Percentiles rank a stretch among this genome's conserved stretches.
These are phyloP conservation scores for Pluvialis apricaria DNA, from an alignment of 2,113 vertebrate species.

Conservation along the genomic window DNA sequence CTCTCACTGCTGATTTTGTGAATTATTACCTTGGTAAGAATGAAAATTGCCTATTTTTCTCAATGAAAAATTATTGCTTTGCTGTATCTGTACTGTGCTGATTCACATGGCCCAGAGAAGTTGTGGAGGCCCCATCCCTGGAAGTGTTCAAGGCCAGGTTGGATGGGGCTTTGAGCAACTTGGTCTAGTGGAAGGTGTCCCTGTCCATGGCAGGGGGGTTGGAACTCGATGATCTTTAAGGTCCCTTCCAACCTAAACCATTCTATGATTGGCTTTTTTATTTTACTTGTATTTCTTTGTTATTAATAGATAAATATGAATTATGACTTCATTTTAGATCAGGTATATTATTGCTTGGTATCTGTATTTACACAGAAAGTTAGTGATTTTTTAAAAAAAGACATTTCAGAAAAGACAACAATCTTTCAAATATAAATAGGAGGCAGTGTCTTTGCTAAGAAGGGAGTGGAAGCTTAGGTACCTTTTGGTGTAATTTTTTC, in stretches of 20 bases:
- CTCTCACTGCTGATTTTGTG: constrained; percentile 96
- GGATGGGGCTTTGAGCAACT: background rate
- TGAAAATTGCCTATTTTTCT: background rate
- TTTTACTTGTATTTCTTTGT: background rate
- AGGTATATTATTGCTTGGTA: background rate
- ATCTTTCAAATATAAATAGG: background rate
- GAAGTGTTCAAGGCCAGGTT: background rate
- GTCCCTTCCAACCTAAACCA: background rate
- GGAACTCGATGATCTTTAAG: background rate
- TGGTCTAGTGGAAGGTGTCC: background rate
- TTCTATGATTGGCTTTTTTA: background rate
- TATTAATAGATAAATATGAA: background rate
- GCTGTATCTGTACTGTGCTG: background rate
- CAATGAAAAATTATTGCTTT: background rate
- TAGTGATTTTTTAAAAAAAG: background rate
- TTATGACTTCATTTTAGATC: background rate
- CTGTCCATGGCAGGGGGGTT: background rate
- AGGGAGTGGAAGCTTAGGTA: background rate
- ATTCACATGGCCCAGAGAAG: background rate
- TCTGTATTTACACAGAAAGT: background rate
- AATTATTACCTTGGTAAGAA: constrained; percentile 97
- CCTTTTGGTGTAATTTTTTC: background rate
- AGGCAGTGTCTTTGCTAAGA: background rate
- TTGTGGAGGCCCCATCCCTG: background rate
- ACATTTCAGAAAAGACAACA: background rate